phyloP scores from a whole-genome alignment of 2,113 vertebrate species.

The Collichthys lucidus region DNA sequence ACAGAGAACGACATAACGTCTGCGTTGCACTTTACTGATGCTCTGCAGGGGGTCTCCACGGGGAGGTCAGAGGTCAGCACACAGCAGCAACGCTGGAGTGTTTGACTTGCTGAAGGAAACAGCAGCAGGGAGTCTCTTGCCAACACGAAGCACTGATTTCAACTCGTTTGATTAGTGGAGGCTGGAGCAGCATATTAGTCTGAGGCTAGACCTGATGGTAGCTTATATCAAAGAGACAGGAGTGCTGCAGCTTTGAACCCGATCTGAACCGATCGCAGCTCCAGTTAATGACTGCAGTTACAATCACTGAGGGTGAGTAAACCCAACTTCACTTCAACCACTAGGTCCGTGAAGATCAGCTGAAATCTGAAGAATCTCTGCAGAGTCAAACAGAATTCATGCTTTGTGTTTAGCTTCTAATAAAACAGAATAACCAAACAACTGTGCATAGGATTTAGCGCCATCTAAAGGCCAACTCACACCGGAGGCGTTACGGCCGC shows the following conservation, averaged over 20 bases:
- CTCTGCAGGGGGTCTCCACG: not conserved
- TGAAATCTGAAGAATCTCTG: not conserved
- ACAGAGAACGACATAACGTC: constrained; percentile 25
- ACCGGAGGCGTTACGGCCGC: too few species aligned
- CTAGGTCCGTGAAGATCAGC: not conserved
- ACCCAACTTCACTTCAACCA: not conserved
- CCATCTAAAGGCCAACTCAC: too few species aligned
- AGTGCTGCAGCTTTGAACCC: not conserved
- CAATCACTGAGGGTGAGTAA: not conserved
- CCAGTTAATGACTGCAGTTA: not conserved
- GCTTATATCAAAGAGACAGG: constrained; percentile 12
- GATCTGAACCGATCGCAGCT: not conserved
- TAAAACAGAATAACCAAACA: not conserved
- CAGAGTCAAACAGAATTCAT: not conserved
- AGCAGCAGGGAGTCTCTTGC: not conserved
- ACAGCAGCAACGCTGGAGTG: constrained; percentile 2
- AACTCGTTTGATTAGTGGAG: constrained; percentile 3
- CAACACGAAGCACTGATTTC: not conserved
- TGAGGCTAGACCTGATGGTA: not conserved
- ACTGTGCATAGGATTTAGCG: too few species aligned
- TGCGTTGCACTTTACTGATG: constrained; percentile 1
- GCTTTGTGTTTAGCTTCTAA: not conserved
- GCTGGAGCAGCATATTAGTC: constrained; percentile 13
- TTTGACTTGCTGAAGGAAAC: constrained; percentile 19
- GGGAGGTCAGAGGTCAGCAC: constrained; percentile 39